Evolutionary conservation across 2,888 invertebrate species (phyloP).

Genomic region (Plemyria rubiginata): DNA sequence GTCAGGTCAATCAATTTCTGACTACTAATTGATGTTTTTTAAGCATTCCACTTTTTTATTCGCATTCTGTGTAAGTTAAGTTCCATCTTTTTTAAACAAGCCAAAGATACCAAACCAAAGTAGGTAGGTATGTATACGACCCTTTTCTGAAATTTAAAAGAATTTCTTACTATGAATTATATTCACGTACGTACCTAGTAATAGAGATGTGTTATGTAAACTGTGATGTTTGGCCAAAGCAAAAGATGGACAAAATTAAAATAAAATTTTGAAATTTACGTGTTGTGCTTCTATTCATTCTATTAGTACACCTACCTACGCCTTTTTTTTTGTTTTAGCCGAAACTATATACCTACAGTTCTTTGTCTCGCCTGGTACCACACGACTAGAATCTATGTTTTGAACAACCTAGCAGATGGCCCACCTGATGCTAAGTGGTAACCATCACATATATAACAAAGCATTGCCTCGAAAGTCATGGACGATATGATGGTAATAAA

Average conservation of each 20-base stretch:
- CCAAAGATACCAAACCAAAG: background rate
- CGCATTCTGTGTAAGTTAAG: too few species aligned
- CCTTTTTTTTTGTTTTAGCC: too few species aligned
- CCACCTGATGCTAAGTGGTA: too few species aligned
- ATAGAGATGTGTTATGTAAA: constrained; percentile 13
- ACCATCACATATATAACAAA: too few species aligned
- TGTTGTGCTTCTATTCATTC: background rate
- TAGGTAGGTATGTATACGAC: constrained; percentile 1
- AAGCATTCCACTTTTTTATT: constrained; percentile 5
- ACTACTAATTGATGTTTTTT: background rate
- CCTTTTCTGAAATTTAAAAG: constrained; percentile 1
- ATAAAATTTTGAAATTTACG: constrained; percentile 10
- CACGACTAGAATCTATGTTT: too few species aligned
- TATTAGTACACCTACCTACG: background rate
- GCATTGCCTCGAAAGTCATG: too few species aligned
- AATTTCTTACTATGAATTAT: constrained; percentile 3
- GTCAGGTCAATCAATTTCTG: background rate
- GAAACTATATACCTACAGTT: too few species aligned
- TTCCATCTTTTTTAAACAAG: background rate
- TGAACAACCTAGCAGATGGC: too few species aligned
- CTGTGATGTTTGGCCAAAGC: constrained; percentile 30
- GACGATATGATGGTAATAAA: too few species aligned
- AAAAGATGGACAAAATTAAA: constrained; percentile 9
- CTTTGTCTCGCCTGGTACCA: too few species aligned
- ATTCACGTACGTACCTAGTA: constrained; percentile 1